phyloP scores from a whole-genome alignment of 2,888 invertebrate species.

The Eudasyphora cyanicolor region DNA sequence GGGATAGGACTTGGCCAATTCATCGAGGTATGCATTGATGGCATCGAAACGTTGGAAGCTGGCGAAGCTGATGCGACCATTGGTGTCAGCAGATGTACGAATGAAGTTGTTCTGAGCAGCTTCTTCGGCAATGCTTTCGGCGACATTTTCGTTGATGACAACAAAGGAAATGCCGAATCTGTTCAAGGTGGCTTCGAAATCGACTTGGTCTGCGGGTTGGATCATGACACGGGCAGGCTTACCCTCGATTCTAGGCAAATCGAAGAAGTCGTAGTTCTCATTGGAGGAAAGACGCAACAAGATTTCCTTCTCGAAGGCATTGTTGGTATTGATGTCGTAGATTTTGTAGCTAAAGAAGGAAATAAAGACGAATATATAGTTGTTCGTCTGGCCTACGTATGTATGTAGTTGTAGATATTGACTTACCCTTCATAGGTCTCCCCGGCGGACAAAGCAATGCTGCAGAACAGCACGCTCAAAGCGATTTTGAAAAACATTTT shows the following conservation, averaged over 20 bases:
- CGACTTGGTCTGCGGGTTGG: constrained; percentile 72
- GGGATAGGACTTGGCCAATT: constrained; percentile 81
- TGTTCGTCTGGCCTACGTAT: no score
- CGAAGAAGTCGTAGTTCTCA: constrained; percentile 75
- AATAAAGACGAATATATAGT: not conserved
- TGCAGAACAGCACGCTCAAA: constrained; percentile 55
- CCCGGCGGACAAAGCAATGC: constrained; percentile 37
- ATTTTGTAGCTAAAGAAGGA: constrained; percentile 74
- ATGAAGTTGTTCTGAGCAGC: constrained; percentile 68
- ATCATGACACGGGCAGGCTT: constrained; percentile 75
- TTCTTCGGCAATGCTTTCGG: constrained; percentile 67
- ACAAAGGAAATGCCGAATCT: constrained; percentile 67
- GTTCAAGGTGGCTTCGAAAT: constrained; percentile 70
- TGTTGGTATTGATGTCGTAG: constrained; percentile 74
- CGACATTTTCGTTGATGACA: constrained; percentile 72
- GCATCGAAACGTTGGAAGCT: constrained; percentile 72
- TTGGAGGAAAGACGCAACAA: constrained; percentile 70
- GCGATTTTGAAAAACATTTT: constrained; percentile 60
- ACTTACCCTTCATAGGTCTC: constrained; percentile 61
- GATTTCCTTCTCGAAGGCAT: constrained; percentile 71
- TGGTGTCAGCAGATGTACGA: constrained; percentile 58
- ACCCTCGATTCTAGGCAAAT: constrained; percentile 70
- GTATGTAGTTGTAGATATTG: no score
- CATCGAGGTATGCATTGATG: constrained; percentile 81
- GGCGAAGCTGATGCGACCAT: constrained; percentile 69